Base-by-base conservation (phyloP, 2,888 invertebrate species). In the Dascillus cervinus region DNA sequence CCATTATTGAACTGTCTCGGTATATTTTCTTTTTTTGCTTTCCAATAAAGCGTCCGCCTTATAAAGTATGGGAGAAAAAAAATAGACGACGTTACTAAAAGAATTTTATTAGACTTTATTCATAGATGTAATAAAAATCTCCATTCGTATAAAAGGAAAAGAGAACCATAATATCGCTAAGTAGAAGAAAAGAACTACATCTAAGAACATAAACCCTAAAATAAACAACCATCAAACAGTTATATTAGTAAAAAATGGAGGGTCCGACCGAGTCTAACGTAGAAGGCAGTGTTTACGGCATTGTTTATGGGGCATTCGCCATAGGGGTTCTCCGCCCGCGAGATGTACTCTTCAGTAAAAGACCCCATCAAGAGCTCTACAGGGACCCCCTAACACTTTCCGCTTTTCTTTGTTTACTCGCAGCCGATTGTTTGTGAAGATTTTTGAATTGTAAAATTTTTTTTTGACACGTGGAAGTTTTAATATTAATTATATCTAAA, bases 211-310 rank as follows among this genome's bases (percentile, higher is more conserved):
- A 57, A 56, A 56, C 43, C 44, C 50, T 47, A 55, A 54, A 57
- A 57, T 58, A 58, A 58, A 55, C 57, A 58, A 50, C 56, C 53
- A 53, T 56, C 56, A 55, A 58, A 56, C 47, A 46, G 55, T 50
- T 52, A 58, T 56, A 55, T 58, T 58, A 54, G 55, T 56, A 54
- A 55, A 56, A 55, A 56, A 50, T 52, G 53, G 47, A 44, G 45
- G 39, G 43, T 46, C 50, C 53, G 39, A 52, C 44, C 35, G 53
- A 36, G 52, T 34, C 30, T 40, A 47, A 44, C 43, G 44, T 40
- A 45, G 44, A 47, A 50, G 41, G 43, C 49, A 37, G 53, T 53
- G 54, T 58, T 56, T 58, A 56, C 52, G 53, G 56, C 50, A 58
- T 60, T 60, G 59, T 60, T 60, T 60, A 60, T 60, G 57, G 53